Conservation (phyloP, 1,140 invertebrate species). For the Atopsyche davidsoni region DNA sequence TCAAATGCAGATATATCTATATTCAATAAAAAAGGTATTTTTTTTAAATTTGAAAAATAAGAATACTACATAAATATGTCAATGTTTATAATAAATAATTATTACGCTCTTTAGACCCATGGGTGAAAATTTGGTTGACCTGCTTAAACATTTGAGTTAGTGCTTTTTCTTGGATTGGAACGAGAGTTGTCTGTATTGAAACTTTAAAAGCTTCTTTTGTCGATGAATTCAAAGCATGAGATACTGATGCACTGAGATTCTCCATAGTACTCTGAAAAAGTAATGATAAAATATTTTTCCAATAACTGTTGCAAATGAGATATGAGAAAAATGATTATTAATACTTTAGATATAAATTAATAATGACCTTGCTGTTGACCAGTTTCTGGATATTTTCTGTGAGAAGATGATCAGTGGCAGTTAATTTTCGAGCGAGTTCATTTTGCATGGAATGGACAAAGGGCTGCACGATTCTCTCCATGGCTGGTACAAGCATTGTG, state of each 20-base stretch:
- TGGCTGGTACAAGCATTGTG: conserved; percentile 46
- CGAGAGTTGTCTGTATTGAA: conserved; percentile 62
- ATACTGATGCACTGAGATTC: conserved; percentile 59
- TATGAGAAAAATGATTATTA: no score
- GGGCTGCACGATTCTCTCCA: conserved; percentile 56
- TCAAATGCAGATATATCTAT: conserved; percentile 49
- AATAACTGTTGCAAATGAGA: no score
- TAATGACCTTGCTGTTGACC: conserved; percentile 61
- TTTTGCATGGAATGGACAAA: conserved; percentile 62
- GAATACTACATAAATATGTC: no score
- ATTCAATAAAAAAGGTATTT: no score
- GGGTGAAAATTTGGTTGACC: conserved; percentile 77
- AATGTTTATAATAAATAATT: no score
- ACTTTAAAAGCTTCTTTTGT: conserved; percentile 69
- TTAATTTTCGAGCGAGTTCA: conserved; percentile 64
- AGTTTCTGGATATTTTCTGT: conserved; percentile 74
- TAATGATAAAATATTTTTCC: conserved; percentile 1
- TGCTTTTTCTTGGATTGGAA: conserved; percentile 80
- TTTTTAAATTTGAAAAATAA: neutral
- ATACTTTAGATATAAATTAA: neutral
- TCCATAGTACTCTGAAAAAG: conserved; percentile 66
- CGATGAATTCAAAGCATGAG: conserved; percentile 57
- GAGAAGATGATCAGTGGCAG: conserved; percentile 63
- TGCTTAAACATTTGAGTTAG: conserved; percentile 81
- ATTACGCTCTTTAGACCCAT: conserved; percentile 86